These are phyloP conservation scores for Tolypeutes matacus DNA, from an alignment of 2,797 vertebrate genomes.

Conservation along the genomic window DNA sequence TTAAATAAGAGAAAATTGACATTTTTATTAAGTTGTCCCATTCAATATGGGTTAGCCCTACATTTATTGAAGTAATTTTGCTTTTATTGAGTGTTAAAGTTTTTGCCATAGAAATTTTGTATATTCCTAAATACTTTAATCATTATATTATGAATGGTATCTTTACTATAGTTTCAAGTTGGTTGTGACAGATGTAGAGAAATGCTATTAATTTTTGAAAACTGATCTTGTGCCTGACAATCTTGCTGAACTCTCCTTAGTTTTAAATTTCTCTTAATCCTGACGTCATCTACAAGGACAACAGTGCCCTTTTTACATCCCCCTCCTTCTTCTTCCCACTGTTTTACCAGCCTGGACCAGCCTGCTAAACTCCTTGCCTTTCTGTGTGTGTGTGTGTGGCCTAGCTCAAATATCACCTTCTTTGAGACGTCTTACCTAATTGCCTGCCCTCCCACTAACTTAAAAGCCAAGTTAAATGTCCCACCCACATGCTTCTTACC, in stretches of 20 bases:
- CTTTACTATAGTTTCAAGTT: conserved; percentile 11
- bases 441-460: neutral
- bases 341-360: neutral
- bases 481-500: neutral
- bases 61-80: neutral
- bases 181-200: neutral
- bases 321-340: neutral
- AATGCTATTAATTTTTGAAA: conserved; percentile 38
- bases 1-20: neutral
- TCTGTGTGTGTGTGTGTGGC: neutral
- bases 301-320: neutral
- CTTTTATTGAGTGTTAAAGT: neutral
- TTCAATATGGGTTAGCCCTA: neutral
- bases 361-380: neutral
- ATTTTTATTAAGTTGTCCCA: neutral
- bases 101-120: conserved; percentile 15
- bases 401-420: neutral
- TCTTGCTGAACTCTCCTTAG: conserved; percentile 12
- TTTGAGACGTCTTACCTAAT: neutral
- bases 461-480: neutral
- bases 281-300: neutral
- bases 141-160: neutral
- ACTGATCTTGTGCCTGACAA: neutral
- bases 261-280: conserved; percentile 40
- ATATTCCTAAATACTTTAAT: neutral